Base-by-base conservation (phyloP, 1,140 invertebrate species). In the Ladona fulva region DNA sequence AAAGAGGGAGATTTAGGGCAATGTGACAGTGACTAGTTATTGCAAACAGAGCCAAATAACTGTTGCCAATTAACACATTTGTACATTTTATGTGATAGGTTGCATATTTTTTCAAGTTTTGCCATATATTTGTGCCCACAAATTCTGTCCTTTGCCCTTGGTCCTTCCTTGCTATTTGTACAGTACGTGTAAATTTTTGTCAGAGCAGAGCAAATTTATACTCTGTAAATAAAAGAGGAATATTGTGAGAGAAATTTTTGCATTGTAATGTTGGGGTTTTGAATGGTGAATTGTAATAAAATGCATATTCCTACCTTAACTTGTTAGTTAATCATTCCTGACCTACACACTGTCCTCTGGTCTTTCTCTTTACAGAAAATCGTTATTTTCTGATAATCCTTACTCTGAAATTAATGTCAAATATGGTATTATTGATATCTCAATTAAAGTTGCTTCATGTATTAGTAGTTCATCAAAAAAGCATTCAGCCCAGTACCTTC, bases 21-120 rank as follows among this genome's bases (percentile, higher is more conserved):
- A 19, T 22, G n/a, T 66, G n/a, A 66, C n/a, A 22, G 14, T 66
- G n/a, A 66, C 14, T 66, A 66, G 14, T 66, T 6, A 19, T 66
- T 66, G 14, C 16, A 19, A 16, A 66, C 29, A 66, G 52, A 66
- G 52, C 52, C 52, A 66, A 66, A 66, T 66, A 66, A 66, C n/a
- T 22, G n/a, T 22, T 19, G 52, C 52, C n/a, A 66, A 66, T 66
- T 66, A 66, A 66, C 52, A 66, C 1, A 66, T n/a, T 66, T 66
- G 52, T 66, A 19, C n/a, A 66, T 66, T 66, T 66, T 12, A 66
- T 19, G 52, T 66, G 52, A 66, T 66, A 66, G 3, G 52, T 66
- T 66, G 52, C 52, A 66, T 66, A 66, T 66, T 66, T 66, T 66
- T 66, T 66, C 52, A 66, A 19, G 52, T 66, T 66, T 66, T 66